phyloP scores from a whole-genome alignment of 2,888 invertebrate species.

The Caenorhabditis panamensis region DNA sequence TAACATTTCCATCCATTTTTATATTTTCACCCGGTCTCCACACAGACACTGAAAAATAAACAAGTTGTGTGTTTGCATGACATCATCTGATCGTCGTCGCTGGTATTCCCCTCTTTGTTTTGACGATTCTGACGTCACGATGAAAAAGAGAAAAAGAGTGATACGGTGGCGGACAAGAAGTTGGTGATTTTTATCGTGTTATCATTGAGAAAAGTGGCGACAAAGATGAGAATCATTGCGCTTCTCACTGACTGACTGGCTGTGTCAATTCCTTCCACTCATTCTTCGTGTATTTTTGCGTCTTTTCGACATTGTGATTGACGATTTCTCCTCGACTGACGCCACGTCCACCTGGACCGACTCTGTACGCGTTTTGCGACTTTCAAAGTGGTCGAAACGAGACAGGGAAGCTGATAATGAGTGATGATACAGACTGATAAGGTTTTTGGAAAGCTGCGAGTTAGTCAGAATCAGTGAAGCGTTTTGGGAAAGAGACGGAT shows the following conservation, averaged over 20 bases:
- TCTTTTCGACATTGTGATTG: not conserved
- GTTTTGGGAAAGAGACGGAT: no score
- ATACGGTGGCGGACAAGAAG: no score
- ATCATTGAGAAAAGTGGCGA: conserved; percentile 42
- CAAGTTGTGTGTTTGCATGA: conserved; percentile 6
- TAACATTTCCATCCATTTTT: not conserved
- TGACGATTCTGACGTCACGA: conserved; percentile 1
- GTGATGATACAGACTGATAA: not conserved
- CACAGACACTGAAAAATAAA: conserved; percentile 6
- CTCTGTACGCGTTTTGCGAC: conserved; percentile 6
- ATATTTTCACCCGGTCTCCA: not conserved
- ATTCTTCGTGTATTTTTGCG: conserved; percentile 12
- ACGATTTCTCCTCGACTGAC: not conserved
- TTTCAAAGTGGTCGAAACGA: not conserved
- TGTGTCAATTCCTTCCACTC: not conserved
- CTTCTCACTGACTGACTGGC: no score
- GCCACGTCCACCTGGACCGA: conserved; percentile 2
- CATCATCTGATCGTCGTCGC: not conserved
- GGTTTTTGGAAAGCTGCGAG: no score
- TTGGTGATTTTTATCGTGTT: conserved; percentile 12
- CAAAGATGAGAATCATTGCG: conserved; percentile 35
- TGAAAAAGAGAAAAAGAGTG: conserved; percentile 10
- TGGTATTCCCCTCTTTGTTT: not conserved
- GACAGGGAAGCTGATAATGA: not conserved
- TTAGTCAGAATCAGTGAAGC: no score